phyloP scores from a whole-genome alignment of 2,888 invertebrate species.

The Tipula vernalis region DNA sequence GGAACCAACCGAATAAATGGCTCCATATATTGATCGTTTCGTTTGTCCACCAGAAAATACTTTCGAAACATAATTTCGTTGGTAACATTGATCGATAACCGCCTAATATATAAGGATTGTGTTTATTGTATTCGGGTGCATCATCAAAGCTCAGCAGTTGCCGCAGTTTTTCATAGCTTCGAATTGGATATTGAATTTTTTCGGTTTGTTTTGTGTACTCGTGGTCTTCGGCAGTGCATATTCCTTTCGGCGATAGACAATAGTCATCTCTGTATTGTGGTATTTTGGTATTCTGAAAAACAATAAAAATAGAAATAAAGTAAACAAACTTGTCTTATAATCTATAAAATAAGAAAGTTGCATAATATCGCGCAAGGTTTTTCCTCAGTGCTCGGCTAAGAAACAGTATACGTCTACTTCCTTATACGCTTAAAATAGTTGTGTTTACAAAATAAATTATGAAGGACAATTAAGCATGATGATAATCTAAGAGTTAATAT shows the following conservation, averaged over 20 bases:
- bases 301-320: background rate
- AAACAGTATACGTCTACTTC: background rate
- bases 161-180: slow-evolving; percentile 22
- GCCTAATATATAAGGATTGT: slow-evolving; percentile 72
- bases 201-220: background rate
- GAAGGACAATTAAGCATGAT: background rate
- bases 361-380: background rate
- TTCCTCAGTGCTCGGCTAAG: background rate
- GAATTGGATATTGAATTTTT: background rate
- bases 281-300: background rate
- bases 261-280: background rate
- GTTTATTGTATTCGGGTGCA: slow-evolving; percentile 72
- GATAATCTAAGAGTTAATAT: too few species aligned
- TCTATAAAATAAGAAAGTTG: background rate
- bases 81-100: slow-evolving; percentile 77
- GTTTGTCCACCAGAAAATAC: slow-evolving; percentile 93
- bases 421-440: background rate
- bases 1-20: slow-evolving; percentile 74
- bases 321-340: background rate
- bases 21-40: slow-evolving; percentile 97
- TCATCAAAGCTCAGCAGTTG: slow-evolving; percentile 37
- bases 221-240: background rate
- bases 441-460: background rate
- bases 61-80: slow-evolving; percentile 75
- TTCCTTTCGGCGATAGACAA: background rate